Conservation (phyloP, 2,888 invertebrate species). For the Chironomus tentans region DNA sequence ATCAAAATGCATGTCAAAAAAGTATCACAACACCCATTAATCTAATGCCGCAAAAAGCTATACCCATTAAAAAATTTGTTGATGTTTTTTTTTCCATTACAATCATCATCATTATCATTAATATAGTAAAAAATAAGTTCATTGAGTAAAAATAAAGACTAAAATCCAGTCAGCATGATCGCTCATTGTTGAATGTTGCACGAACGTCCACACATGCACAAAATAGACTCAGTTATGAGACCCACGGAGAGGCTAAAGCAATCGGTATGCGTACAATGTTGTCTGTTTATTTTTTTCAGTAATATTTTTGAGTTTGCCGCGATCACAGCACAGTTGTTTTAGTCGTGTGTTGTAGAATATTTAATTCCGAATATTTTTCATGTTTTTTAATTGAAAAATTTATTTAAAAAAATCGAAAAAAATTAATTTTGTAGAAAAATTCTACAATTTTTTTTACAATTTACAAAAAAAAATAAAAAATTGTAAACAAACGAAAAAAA, state of each 20-base stretch:
- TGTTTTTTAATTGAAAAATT: neutral
- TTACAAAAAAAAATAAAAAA: no score
- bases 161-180: no score
- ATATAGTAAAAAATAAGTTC: no score
- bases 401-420: neutral
- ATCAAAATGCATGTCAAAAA: no score
- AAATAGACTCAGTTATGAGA: neutral
- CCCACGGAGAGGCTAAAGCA: neutral
- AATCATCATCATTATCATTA: no score
- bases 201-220: neutral
- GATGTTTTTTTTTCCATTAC: no score
- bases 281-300: neutral
- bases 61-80: no score
- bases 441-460: no score
- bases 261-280: neutral
- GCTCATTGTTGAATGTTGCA: neutral
- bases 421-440: neutral
- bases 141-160: no score
- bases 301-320: neutral
- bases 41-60: no score
- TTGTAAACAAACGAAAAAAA: no score
- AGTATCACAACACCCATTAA: no score
- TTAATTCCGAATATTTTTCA: neutral
- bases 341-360: neutral
- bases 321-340: neutral